Evolutionary conservation across 2,888 invertebrate species (phyloP), one percentile per base, ranked within the genome.

Genomic region (Omphaloscelis lunosa): DNA sequence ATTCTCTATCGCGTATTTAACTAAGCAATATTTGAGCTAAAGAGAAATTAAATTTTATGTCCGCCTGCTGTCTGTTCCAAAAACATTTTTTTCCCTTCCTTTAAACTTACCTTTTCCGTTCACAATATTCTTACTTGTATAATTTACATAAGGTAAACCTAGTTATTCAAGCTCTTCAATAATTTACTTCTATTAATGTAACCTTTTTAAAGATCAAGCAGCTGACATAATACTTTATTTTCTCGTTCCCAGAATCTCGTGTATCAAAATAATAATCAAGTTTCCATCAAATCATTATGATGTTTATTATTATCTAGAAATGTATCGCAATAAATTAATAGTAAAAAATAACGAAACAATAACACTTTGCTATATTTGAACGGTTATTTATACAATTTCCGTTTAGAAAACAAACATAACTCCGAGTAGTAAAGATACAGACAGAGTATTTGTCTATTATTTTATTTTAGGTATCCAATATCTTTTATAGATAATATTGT

Each of bases 221-320:
- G 2, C 51, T 62, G 51, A 45, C 51, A 34, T 63, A 68, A 67
- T 58, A 62, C 39, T 27, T 7, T 5, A 39, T 45, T 20, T 45
- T 59, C 39, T 29, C 27, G 4, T 61, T 58, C 58, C 45, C 72
- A 68, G 51, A 68, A 80, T 27, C 41, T 23, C n/a, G 1, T 58
- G 27, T 34, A 67, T 81, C n/a, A 39, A 67, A 71, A 67, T 59
- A 63, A 75, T 75, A 11, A 62, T 59, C 61, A 48, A 68, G 61
- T 61, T 53, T 67, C 58, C 67, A 68, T 82, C 39, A 75, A 82
- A 75, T 68, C 5, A 65, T 75, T 51, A 17, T 11, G 5, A 63
- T 82, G 71, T 68, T 66, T 29, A 48, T 71, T 56, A 63, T 59
- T 68, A 82, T 82, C 86, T n/a, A 41, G 34, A 75, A 65, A 71